Evolutionary conservation across 2,888 invertebrate genomes (phyloP).

Genomic region (Polymixis lichenea): DNA sequence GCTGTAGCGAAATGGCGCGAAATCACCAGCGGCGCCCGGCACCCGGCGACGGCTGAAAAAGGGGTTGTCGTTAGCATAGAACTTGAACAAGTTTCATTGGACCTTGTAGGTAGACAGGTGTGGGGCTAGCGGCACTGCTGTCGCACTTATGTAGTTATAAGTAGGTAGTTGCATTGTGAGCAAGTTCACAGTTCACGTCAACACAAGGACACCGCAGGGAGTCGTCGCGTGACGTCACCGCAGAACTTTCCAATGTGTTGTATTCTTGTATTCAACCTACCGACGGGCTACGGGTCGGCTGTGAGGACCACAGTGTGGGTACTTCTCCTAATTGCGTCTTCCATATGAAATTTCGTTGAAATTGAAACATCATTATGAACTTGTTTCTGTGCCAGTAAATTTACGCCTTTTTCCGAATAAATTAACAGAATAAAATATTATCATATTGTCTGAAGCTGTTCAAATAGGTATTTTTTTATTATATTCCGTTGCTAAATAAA

Average conservation of each 20-base stretch:
- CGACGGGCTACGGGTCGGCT: not conserved
- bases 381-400: not conserved
- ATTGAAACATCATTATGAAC: too few species aligned
- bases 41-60: conserved; percentile 56
- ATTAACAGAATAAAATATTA: not conserved
- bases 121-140: not conserved
- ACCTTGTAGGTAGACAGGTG: conserved; percentile 54
- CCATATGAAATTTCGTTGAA: not conserved
- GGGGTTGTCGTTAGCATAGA: conserved; percentile 59
- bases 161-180: conserved; percentile 1
- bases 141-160: not conserved
- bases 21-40: conserved; percentile 47
- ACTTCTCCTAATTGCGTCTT: conserved; percentile 16
- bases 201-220: conserved; percentile 55
- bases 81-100: conserved; percentile 43
- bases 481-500: not conserved
- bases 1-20: conserved; percentile 64
- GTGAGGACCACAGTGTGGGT: not conserved
- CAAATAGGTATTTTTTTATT: not conserved
- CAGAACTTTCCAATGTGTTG: conserved; percentile 58
- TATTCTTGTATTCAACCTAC: conserved; percentile 55
- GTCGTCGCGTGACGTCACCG: conserved; percentile 44
- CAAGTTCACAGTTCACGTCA: conserved; percentile 46
- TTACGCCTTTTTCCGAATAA: not conserved
- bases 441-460: not conserved